These are phyloP conservation scores for Nasonia oneida DNA, from an alignment of 2,888 invertebrate species.

Conservation along the genomic window DNA sequence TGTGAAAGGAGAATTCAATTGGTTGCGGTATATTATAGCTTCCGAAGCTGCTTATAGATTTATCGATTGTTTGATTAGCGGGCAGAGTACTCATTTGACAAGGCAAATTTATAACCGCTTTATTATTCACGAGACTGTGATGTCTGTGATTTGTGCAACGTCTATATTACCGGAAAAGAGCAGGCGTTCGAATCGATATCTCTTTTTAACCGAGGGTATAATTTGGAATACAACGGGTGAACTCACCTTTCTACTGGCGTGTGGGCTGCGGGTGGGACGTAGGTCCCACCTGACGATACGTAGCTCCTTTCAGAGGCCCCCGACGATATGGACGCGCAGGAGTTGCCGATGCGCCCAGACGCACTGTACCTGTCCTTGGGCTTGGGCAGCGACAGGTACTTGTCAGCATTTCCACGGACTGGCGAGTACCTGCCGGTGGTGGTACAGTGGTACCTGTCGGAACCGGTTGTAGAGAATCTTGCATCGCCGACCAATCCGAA, in stretches of 20 bases:
- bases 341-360: constrained; percentile 69
- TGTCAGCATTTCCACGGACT: constrained; percentile 72
- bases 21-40: not conserved
- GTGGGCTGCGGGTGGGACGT: constrained; percentile 87
- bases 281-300: constrained; percentile 72
- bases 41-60: not conserved
- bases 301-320: constrained; percentile 71
- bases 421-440: constrained; percentile 75
- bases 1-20: constrained; percentile 31
- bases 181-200: not conserved
- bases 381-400: constrained; percentile 76
- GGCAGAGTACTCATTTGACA: not conserved
- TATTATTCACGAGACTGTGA: not conserved
- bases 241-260: constrained; percentile 84
- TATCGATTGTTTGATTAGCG: not conserved
- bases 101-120: not conserved
- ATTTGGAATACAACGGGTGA: not conserved
- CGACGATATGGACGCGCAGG: constrained; percentile 68
- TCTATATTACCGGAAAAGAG: not conserved
- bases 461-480: constrained; percentile 67
- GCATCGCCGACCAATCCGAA: constrained; percentile 60
- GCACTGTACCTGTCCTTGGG: constrained; percentile 75
- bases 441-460: constrained; percentile 71
- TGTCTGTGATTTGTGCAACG: not conserved
- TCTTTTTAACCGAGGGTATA: not conserved